Percentiles rank a stretch among this genome's conserved stretches.
phyloP scores from a whole-genome alignment of 2,888 invertebrate species.

The Mechanitis messenoides region DNA sequence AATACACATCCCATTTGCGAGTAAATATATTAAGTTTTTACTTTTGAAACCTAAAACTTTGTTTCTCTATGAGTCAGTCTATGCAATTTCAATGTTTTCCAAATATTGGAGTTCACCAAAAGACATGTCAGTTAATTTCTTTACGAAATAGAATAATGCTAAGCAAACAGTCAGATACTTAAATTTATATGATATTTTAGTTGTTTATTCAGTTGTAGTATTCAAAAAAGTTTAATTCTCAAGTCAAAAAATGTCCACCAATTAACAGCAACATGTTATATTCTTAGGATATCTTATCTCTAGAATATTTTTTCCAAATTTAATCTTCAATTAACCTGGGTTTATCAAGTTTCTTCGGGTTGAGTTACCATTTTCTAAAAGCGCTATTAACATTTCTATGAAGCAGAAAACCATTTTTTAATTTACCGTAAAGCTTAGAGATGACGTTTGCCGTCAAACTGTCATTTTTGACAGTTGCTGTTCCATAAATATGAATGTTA shows the following conservation, averaged over 20 bases:
- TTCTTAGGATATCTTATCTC: background rate
- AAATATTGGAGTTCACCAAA: too few species aligned
- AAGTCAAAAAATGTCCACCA: too few species aligned
- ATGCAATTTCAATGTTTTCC: too few species aligned
- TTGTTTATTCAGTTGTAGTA: too few species aligned
- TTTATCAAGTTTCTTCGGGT: constrained; percentile 5
- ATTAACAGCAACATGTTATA: too few species aligned
- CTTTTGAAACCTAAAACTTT: too few species aligned
- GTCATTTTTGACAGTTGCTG: constrained; percentile 40
- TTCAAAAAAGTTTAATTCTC: too few species aligned
- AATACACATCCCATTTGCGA: background rate
- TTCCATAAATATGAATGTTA: constrained; percentile 12
- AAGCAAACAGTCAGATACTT: too few species aligned
- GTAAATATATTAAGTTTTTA: background rate
- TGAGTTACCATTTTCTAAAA: constrained; percentile 3
- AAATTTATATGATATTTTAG: too few species aligned
- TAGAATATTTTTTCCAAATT: background rate
- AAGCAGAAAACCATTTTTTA: constrained; percentile 9
- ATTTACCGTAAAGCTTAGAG: constrained; percentile 29
- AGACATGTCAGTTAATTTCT: too few species aligned
- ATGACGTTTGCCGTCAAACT: constrained; percentile 35
- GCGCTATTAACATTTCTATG: constrained; percentile 9
- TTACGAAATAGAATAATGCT: too few species aligned
- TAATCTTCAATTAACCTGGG: constrained; percentile 4
- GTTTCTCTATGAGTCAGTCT: too few species aligned